These are phyloP conservation scores for Malurus elegans DNA, from an alignment of 2,113 vertebrate species.

Conservation along the genomic window DNA sequence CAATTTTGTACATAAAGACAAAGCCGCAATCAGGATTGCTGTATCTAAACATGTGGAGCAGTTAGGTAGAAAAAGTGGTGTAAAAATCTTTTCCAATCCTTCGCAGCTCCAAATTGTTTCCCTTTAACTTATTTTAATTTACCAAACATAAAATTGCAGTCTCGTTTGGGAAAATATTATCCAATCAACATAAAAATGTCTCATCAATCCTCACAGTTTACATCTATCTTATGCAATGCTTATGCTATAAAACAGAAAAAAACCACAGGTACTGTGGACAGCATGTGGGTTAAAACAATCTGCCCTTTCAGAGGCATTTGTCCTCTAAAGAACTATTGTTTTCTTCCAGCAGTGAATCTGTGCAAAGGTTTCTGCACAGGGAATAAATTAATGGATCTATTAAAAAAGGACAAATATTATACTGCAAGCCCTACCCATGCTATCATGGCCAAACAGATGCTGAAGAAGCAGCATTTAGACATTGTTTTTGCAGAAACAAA, in stretches of 20 bases:
- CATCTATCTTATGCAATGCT: neutral
- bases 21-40: neutral
- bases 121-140: neutral
- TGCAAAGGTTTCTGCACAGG: slow-evolving; percentile 32
- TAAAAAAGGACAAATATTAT: slow-evolving; percentile 33
- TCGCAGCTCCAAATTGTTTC: neutral
- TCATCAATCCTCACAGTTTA: neutral
- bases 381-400: slow-evolving; percentile 57
- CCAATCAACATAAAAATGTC: neutral
- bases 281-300: neutral
- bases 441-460: slow-evolving; percentile 44
- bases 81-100: neutral
- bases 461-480: neutral
- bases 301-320: slow-evolving; percentile 5
- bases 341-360: slow-evolving; percentile 24
- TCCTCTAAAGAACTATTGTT: slow-evolving; percentile 1
- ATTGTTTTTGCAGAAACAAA: slow-evolving; percentile 44
- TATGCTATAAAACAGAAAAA: neutral
- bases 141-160: neutral
- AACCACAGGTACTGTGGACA: neutral
- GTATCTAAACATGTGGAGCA: neutral
- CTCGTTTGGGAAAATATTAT: neutral
- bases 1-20: neutral
- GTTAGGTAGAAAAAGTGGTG: neutral
- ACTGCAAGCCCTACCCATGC: neutral